Evolutionary conservation across 2,888 invertebrate genomes (phyloP).

Genomic region (Aleiodes alternator): DNA sequence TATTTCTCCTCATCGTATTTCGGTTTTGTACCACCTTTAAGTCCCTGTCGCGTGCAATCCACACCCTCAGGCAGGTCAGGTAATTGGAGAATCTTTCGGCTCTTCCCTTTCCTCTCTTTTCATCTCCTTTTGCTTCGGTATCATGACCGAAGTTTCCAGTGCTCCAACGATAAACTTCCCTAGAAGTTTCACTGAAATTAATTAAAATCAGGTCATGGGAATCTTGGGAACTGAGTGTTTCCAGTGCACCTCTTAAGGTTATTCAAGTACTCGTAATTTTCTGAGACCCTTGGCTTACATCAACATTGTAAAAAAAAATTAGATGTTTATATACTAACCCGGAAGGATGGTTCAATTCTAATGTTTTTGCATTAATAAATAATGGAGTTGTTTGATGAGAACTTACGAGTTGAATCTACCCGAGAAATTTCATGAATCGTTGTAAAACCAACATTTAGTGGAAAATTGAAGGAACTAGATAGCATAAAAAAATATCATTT

Average conservation of each 20-base stretch:
- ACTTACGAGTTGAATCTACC: too few relatives aligned
- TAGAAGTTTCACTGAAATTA: slow-evolving; percentile 59
- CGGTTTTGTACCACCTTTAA: slow-evolving; percentile 17
- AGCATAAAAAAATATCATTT: too few relatives aligned
- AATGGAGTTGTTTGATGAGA: too few relatives aligned
- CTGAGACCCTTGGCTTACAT: neutral
- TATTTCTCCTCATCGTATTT: slow-evolving; percentile 28
- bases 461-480: too few relatives aligned
- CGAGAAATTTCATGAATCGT: too few relatives aligned
- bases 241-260: slow-evolving; percentile 19
- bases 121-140: slow-evolving; percentile 29
- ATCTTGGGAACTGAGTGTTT: slow-evolving; percentile 38
- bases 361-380: too few relatives aligned
- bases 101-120: neutral
- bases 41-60: slow-evolving; percentile 43
- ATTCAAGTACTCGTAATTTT: slow-evolving; percentile 12
- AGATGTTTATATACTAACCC: too few relatives aligned
- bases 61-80: slow-evolving; percentile 43
- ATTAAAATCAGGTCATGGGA: slow-evolving; percentile 60
- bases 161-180: slow-evolving; percentile 56
- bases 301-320: neutral
- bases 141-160: slow-evolving; percentile 33
- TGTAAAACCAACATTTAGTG: too few relatives aligned
- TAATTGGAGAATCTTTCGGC: slow-evolving; percentile 50
- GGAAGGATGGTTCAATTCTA: too few relatives aligned